These are phyloP conservation scores for Limnephilus auricula DNA, from an alignment of 2,888 invertebrate species.

Conservation along the genomic window DNA sequence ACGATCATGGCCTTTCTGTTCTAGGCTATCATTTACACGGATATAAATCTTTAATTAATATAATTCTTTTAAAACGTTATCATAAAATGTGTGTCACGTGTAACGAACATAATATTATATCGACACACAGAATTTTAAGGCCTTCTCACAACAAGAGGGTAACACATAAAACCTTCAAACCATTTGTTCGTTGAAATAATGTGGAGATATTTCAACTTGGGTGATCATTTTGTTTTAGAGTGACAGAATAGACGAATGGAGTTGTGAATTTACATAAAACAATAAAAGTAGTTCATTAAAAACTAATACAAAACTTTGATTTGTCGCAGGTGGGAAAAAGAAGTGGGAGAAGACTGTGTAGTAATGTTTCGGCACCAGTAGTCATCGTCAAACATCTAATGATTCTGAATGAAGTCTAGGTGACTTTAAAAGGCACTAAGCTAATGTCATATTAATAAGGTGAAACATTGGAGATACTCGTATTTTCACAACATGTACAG, in stretches of 20 bases:
- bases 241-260: background rate
- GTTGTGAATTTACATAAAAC: background rate
- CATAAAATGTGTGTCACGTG: background rate
- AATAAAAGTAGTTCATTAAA: background rate
- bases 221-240: background rate
- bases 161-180: background rate
- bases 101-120: background rate
- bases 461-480: no score
- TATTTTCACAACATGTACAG: no score
- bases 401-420: background rate
- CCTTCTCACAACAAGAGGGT: background rate
- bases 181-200: background rate
- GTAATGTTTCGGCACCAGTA: no score
- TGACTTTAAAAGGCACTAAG: background rate
- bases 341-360: background rate
- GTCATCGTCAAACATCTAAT: background rate
- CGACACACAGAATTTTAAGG: background rate
- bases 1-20: constrained; percentile 23
- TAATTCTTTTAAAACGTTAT: constrained; percentile 16
- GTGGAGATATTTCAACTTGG: background rate
- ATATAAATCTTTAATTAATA: constrained; percentile 5
- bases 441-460: no score
- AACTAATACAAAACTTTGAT: background rate
- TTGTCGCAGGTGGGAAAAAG: background rate
- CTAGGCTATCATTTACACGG: constrained; percentile 36